Evolutionary conservation across 2,797 vertebrate species (phyloP).

Genomic region (Helarctos malayanus): DNA sequence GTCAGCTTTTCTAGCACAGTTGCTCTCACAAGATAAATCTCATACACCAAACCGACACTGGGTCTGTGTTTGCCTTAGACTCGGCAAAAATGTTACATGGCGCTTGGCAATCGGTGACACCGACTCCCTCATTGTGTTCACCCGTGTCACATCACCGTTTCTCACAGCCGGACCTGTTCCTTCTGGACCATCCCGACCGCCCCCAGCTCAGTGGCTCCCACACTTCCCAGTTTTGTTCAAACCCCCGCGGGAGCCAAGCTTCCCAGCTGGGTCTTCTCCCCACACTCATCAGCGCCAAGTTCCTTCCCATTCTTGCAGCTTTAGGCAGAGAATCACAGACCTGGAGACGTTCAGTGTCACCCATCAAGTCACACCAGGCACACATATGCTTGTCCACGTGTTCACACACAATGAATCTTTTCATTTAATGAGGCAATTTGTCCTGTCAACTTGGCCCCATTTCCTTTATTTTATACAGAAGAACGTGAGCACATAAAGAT

Average conservation of each 20-base stretch:
- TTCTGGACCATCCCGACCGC: not conserved
- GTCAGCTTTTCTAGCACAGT: not conserved
- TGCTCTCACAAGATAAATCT: not conserved
- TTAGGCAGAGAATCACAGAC: not conserved
- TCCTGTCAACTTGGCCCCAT: not conserved
- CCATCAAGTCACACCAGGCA: not conserved
- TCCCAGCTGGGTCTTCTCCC: not conserved
- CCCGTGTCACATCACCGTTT: not conserved
- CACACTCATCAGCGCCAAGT: not conserved
- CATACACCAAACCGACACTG: no score
- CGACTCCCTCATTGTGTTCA: not conserved
- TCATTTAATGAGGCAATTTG: slow-evolving; percentile 43
- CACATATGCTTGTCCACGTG: not conserved
- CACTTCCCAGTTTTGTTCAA: not conserved
- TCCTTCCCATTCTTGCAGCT: not conserved
- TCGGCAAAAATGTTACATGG: not conserved
- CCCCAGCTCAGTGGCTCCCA: not conserved
- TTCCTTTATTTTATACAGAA: not conserved
- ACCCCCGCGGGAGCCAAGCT: not conserved
- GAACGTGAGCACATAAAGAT: slow-evolving; percentile 18
- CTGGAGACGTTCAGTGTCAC: slow-evolving; percentile 27
- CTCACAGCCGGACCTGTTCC: not conserved
- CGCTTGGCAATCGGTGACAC: accelerated
- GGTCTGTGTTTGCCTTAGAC: not conserved
- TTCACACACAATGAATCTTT: slow-evolving; percentile 55